Base-by-base conservation (phyloP, 2,113 vertebrate species). In the Tringa solitaria region DNA sequence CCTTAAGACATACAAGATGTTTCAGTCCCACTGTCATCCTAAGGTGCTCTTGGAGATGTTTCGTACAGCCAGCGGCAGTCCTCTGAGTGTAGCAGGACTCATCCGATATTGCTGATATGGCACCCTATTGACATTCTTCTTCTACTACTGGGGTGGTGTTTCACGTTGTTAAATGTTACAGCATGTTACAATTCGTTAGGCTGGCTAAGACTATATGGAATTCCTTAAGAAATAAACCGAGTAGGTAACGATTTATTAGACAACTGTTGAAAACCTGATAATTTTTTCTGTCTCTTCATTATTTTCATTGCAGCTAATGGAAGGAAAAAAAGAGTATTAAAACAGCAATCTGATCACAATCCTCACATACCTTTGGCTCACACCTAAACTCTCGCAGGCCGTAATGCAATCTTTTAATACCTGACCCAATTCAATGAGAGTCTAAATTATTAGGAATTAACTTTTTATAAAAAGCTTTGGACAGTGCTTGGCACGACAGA, bases 1-100 rank as follows among this genome's bases (percentile, higher is more conserved):
- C 87, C 95, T 90, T 94, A 95, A 95, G 78, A 94, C 75, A 85
- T 61, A 59, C 89, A 94, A 96, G 87, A 95, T 95, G 93, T 93
- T 95, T 87, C 91, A 85, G 78, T 77, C 74, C 91, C 87, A 94
- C 79, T 96, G 93, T 89, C 87, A 85, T 91, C 78, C 53, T 37
- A 87, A 57, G 18, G 57, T 10, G 28, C 53, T 85, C 63, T 76
- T 64, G 81, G 45, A 95, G 61, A 96, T 41, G 45, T 48, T 96
- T 95, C 73, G 75, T 72, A 39, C 65, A 85, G 91, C 63, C 89
- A 89, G 81, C 87, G 75, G 82, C 70, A 57, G 59, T 63, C 10
- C 30, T 60, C 28, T 4, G 35, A 72, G 41, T 6, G 41, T n/a
- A 54, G 75, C 54, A 74, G 50, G 67, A 50, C 75, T 87, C 37